Conservation (phyloP, 2,113 vertebrate genomes). For the Perca schrenkii region DNA sequence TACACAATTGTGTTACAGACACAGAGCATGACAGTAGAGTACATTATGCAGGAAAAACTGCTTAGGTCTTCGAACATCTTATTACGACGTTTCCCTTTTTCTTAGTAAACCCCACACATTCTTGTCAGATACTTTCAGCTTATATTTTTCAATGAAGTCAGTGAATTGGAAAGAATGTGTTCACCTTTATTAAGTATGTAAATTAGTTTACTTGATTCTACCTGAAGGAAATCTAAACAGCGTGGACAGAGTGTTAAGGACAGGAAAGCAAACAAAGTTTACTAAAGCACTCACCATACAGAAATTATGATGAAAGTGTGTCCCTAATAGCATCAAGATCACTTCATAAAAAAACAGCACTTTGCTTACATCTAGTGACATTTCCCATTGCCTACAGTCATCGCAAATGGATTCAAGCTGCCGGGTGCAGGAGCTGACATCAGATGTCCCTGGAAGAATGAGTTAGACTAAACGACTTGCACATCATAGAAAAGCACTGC, state of each 20-base stretch:
- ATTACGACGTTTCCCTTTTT: constrained; percentile 17
- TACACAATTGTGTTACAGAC: constrained; percentile 3
- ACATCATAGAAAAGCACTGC: constrained; percentile 27
- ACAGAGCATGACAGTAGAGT: neutral
- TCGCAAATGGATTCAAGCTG: constrained; percentile 16
- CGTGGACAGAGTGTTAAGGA: neutral
- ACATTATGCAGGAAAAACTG: constrained; percentile 31
- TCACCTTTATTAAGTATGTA: constrained; percentile 18
- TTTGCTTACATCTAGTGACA: constrained; percentile 30
- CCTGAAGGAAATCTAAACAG: constrained; percentile 3
- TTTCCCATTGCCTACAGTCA: constrained; percentile 1
- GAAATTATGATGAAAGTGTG: constrained; percentile 3
- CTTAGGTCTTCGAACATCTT: constrained; percentile 27
- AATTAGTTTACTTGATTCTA: neutral
- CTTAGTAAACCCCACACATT: constrained; percentile 29
- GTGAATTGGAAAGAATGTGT: constrained; percentile 31
- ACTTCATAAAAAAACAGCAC: constrained; percentile 23
- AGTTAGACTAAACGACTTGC: constrained; percentile 44
- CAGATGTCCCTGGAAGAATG: constrained; percentile 55
- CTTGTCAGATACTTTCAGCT: constrained; percentile 15
- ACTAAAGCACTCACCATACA: neutral
- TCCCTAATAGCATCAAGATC: neutral
- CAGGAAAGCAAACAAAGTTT: constrained; percentile 3
- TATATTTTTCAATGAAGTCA: constrained; percentile 6
- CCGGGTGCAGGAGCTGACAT: constrained; percentile 9